Conservation (phyloP, 2,888 invertebrate species). For the Ernsta delagoae region DNA sequence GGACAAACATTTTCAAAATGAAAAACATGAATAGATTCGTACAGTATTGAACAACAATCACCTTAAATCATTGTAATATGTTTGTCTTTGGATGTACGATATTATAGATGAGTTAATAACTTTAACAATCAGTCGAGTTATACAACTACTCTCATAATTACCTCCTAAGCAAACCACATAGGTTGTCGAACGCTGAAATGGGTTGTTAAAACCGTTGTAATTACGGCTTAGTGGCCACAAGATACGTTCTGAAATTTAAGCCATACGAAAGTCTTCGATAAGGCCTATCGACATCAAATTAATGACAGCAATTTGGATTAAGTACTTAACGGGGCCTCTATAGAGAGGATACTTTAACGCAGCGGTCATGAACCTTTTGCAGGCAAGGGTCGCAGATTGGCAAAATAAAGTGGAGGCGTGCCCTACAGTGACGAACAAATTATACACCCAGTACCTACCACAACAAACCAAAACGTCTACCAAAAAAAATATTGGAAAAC, state of each 20-base stretch:
- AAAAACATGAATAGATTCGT: too few relatives aligned
- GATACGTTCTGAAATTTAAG: constrained; percentile 10
- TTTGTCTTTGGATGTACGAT: too few relatives aligned
- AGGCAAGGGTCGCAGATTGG: not conserved
- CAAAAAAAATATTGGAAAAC: too few relatives aligned
- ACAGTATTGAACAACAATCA: too few relatives aligned
- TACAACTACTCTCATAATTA: too few relatives aligned
- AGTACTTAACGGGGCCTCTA: not conserved
- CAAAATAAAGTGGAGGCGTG: not conserved
- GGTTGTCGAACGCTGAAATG: not conserved
- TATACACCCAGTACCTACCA: too few relatives aligned
- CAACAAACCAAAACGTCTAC: too few relatives aligned
- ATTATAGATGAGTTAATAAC: too few relatives aligned
- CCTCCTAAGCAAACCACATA: not conserved
- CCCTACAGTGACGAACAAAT: not conserved
- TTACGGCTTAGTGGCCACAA: constrained; percentile 6
- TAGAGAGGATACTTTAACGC: not conserved
- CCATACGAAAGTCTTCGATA: constrained; percentile 9
- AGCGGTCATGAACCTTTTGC: not conserved
- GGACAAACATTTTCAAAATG: too few relatives aligned
- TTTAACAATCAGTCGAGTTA: too few relatives aligned
- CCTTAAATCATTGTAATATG: too few relatives aligned
- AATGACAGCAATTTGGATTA: constrained; percentile 10
- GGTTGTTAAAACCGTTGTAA: constrained; percentile 3
- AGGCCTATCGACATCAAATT: constrained; percentile 10